These are phyloP conservation scores for Myodes glareolus DNA, from an alignment of 2,113 vertebrate genomes.

Conservation along the genomic window DNA sequence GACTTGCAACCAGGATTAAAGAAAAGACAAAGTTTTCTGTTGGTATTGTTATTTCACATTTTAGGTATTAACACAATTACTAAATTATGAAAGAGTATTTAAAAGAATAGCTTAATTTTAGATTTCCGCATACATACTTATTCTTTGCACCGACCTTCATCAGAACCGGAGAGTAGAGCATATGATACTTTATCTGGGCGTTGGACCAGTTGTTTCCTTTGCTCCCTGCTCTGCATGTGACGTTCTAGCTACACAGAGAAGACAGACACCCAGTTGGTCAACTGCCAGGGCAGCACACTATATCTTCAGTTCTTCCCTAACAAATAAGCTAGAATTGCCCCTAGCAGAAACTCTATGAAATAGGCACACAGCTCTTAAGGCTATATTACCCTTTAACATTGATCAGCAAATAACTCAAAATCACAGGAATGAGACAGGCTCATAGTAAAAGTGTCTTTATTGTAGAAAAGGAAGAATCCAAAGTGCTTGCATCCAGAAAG, in stretches of 20 bases:
- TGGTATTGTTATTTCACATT: not conserved
- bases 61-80: slow-evolving; percentile 34
- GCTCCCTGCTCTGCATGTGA: not conserved
- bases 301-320: not conserved
- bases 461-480: not conserved
- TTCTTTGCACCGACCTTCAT: not conserved
- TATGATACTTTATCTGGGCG: not conserved
- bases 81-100: slow-evolving; percentile 14
- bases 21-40: slow-evolving; percentile 1
- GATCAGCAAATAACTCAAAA: slow-evolving; percentile 20
- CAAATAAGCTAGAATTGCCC: not conserved
- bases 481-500: not conserved
- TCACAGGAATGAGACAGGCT: not conserved
- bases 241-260: not conserved
- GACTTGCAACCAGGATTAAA: not conserved
- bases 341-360: not conserved
- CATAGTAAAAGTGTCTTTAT: not conserved
- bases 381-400: not conserved
- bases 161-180: not conserved
- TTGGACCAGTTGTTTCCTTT: slow-evolving; percentile 15
- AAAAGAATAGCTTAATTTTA: slow-evolving; percentile 45
- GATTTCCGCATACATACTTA: not conserved
- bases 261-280: not conserved
- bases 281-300: not conserved
- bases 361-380: not conserved